Conservation (phyloP, 2,888 invertebrate genomes). For the Synanthedon formicaeformis region DNA sequence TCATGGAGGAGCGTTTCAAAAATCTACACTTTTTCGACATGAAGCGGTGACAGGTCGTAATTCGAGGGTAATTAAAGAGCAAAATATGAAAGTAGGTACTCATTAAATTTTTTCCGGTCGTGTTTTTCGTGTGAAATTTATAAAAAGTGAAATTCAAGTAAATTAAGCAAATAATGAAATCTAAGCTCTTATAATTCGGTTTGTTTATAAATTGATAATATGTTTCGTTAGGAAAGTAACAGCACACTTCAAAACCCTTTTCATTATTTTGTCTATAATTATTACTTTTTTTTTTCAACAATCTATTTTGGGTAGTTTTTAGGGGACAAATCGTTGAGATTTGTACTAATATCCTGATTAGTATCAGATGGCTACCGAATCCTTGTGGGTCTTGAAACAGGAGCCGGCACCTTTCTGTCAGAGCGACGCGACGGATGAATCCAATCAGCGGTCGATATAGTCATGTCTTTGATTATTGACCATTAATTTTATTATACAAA, state of each 20-base stretch:
- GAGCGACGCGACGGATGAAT: slow-evolving; percentile 18
- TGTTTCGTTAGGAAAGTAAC: too few species aligned
- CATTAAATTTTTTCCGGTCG: background rate
- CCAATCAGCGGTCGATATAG: slow-evolving; percentile 19
- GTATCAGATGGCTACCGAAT: slow-evolving; percentile 35
- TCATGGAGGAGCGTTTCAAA: slow-evolving; percentile 25
- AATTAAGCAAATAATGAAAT: too few species aligned
- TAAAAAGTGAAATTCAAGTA: too few species aligned
- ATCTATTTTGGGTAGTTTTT: too few species aligned
- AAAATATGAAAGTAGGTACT: slow-evolving; percentile 17
- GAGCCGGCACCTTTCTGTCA: slow-evolving; percentile 23
- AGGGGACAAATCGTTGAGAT: too few species aligned
- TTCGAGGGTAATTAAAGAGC: slow-evolving; percentile 30
- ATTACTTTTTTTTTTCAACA: too few species aligned
- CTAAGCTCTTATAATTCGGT: too few species aligned
- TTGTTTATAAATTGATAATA: too few species aligned
- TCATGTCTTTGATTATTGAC: slow-evolving; percentile 7
- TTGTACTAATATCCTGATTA: slow-evolving; percentile 17
- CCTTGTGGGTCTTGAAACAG: slow-evolving; percentile 20
- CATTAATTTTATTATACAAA: too few species aligned
- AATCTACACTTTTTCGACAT: slow-evolving; percentile 26
- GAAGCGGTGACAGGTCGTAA: slow-evolving; percentile 25
- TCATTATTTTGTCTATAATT: too few species aligned
- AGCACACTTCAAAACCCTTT: too few species aligned
- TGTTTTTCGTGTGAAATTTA: too few species aligned